A percentile compares a stretch with the other conserved stretches of the same genome.
These are phyloP conservation scores for Hyperoplus lanceolatus DNA, from an alignment of 2,797 vertebrate species.

Conservation along the genomic window DNA sequence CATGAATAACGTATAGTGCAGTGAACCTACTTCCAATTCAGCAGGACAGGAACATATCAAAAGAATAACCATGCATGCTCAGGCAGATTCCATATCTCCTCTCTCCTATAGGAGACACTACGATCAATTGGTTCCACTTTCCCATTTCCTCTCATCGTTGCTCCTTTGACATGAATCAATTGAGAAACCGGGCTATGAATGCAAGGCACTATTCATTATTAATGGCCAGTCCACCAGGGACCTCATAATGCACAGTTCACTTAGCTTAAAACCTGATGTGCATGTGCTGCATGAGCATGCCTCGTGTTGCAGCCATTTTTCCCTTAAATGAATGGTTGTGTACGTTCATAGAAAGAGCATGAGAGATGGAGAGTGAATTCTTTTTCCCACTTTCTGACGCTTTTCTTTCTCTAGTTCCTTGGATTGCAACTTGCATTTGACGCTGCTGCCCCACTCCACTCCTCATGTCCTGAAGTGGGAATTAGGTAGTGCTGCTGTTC, in stretches of 20 bases:
- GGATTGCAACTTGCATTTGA: constrained; percentile 55
- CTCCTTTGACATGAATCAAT: constrained; percentile 67
- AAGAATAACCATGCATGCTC: constrained; percentile 36
- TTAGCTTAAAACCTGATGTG: background rate
- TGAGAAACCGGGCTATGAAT: constrained; percentile 33
- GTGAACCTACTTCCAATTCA: background rate
- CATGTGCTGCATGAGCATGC: background rate
- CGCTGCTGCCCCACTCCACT: constrained; percentile 30
- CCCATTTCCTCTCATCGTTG: constrained; percentile 54
- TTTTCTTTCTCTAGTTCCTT: constrained; percentile 33
- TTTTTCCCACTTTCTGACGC: constrained; percentile 8
- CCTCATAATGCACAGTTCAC: constrained; percentile 16
- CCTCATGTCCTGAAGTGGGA: constrained; percentile 55
- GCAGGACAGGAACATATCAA: background rate
- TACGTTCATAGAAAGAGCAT: background rate
- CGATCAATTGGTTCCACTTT: constrained; percentile 66
- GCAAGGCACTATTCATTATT: constrained; percentile 65
- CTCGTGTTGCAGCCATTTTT: background rate
- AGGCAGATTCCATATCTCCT: constrained; percentile 24
- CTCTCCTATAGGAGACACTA: constrained; percentile 10
- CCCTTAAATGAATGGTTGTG: background rate
- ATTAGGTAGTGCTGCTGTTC: constrained; percentile 66
- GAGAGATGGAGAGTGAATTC: constrained; percentile 12
- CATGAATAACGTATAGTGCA: background rate
- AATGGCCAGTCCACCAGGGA: constrained; percentile 46